Percentiles rank a stretch among this genome's conserved stretches.
Conservation (phyloP, 2,113 vertebrate genomes). For the Amazona vittata region DNA sequence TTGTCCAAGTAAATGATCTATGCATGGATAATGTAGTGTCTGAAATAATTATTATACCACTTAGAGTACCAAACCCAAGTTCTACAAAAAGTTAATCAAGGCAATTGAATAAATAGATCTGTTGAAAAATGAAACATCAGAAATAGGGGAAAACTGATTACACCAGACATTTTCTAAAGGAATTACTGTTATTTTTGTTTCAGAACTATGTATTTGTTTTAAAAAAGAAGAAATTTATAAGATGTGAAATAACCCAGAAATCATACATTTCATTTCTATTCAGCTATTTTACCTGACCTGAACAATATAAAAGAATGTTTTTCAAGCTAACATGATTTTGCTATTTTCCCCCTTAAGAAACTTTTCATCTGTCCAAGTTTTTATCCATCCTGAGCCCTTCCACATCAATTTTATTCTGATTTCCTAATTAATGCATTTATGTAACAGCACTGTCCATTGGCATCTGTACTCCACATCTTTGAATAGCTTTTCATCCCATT, state of each 20-base stretch:
- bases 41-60: neutral
- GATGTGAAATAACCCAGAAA: neutral
- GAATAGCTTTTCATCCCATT: neutral
- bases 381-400: neutral
- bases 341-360: neutral
- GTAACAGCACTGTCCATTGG: neutral
- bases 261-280: neutral
- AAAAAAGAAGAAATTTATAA: neutral
- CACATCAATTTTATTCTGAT: neutral
- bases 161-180: neutral
- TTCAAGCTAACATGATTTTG: neutral
- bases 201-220: neutral
- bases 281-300: neutral
- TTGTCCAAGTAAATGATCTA: neutral
- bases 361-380: neutral
- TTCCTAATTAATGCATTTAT: neutral
- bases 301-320: neutral
- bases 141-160: neutral
- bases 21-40: neutral
- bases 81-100: neutral
- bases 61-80: neutral
- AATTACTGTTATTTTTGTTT: neutral
- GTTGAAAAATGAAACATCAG: neutral
- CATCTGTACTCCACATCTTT: neutral
- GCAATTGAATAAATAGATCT: neutral